phyloP scores from a whole-genome alignment of 2,888 invertebrate genomes.

The Drosophila antonietae region DNA sequence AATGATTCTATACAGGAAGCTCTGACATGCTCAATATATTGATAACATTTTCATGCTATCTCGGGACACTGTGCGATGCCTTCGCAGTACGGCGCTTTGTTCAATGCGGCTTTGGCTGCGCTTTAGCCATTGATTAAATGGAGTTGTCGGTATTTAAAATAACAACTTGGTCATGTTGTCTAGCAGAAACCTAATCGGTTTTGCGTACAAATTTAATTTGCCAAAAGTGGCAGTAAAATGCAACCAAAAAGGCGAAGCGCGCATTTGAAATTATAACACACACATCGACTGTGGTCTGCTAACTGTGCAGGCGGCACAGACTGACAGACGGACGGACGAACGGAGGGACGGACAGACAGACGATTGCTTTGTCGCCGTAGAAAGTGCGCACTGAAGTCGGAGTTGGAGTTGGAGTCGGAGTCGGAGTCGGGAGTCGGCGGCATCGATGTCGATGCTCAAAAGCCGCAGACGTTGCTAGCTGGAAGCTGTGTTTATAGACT shows the following conservation, averaged over 20 bases:
- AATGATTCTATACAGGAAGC: constrained; percentile 9
- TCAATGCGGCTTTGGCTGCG: constrained; percentile 30
- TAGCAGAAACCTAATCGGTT: constrained; percentile 75
- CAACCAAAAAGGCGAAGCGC: constrained; percentile 73
- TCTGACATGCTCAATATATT: neutral
- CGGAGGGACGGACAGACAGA: neutral
- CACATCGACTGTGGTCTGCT: constrained; percentile 32
- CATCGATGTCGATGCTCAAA: constrained; percentile 43
- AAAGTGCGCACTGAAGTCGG: constrained; percentile 65
- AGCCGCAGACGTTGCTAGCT: constrained; percentile 58
- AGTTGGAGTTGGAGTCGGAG: neutral
- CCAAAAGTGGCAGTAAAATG: constrained; percentile 79
- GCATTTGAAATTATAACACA: constrained; percentile 79
- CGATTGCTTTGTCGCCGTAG: constrained; percentile 61
- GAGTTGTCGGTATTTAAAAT: constrained; percentile 80
- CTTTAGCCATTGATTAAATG: constrained; percentile 76
- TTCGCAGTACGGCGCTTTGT: constrained; percentile 23
- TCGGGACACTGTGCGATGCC: constrained; percentile 25
- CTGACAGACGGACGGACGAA: constrained; percentile 5
- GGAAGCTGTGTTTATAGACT: constrained; percentile 80
- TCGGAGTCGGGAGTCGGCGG: neutral
- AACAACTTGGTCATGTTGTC: constrained; percentile 78
- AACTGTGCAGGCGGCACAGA: constrained; percentile 23
- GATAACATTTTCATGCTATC: neutral
- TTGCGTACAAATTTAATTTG: constrained; percentile 80